These are phyloP conservation scores for Eulemur macaco DNA, from an alignment of 2,113 vertebrate species.

Conservation along the genomic window DNA sequence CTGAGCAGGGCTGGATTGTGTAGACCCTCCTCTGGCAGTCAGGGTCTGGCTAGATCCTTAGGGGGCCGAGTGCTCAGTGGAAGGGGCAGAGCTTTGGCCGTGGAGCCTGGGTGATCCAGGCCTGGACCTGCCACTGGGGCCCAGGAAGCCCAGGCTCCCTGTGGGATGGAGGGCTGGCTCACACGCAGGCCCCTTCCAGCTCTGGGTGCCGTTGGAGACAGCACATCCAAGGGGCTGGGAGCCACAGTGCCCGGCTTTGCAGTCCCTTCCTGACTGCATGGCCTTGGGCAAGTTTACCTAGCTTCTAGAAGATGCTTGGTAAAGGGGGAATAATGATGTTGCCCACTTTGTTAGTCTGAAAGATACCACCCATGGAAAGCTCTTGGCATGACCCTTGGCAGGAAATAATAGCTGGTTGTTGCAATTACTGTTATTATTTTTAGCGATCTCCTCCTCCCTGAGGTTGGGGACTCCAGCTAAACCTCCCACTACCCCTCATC, in stretches of 20 bases:
- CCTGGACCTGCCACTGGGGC: not conserved
- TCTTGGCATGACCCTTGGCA: not conserved
- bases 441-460: not conserved
- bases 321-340: not conserved
- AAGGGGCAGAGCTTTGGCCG: not conserved
- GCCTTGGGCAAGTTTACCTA: not conserved
- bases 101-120: not conserved
- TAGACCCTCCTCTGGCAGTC: not conserved
- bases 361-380: not conserved
- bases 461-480: not conserved
- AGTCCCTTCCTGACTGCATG: not conserved
- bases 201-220: not conserved
- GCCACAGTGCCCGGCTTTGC: not conserved
- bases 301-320: not conserved
- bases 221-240: accelerated
- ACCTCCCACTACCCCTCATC: not conserved
- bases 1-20: not conserved
- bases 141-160: not conserved
- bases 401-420: not conserved
- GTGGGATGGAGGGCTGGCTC: not conserved
- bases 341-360: not conserved
- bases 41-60: not conserved
- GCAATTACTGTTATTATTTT: conserved; percentile 4
- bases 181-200: not conserved
- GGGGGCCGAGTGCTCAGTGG: not conserved